Percentiles rank a stretch among this genome's conserved stretches.
These are phyloP conservation scores for Opisthocomus hoazin DNA, from an alignment of 2,113 vertebrate species.

Conservation along the genomic window DNA sequence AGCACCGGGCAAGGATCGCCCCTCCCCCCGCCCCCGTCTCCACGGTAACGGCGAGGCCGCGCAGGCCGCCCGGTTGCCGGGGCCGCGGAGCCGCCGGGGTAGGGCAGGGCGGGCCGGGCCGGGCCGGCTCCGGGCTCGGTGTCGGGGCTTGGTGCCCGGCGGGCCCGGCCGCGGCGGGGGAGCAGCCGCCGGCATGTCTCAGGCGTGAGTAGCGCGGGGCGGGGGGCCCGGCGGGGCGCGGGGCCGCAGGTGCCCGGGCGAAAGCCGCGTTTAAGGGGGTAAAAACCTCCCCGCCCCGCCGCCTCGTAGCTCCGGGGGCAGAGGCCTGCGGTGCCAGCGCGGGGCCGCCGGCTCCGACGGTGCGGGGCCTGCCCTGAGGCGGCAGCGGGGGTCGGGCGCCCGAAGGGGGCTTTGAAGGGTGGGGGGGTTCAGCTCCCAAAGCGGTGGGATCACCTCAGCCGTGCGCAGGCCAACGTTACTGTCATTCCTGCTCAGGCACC, in stretches of 20 bases:
- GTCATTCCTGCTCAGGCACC: rapidly evolving
- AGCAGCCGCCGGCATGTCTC: constrained; percentile 23
- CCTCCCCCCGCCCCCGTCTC: neutral
- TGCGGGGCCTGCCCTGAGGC: neutral
- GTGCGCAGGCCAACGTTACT: rapidly evolving
- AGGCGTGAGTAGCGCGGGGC: constrained; percentile 47
- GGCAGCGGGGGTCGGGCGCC: neutral
- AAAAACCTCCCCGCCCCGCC: neutral
- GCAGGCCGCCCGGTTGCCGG: neutral
- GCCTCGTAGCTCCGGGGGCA: neutral
- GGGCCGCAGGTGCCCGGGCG: neutral
- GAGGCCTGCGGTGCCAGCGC: neutral
- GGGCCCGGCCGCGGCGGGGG: neutral
- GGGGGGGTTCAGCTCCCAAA: too few species aligned
- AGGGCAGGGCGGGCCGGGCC: neutral
- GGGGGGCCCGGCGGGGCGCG: neutral
- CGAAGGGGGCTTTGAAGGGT: neutral
- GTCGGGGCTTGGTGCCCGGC: too few species aligned
- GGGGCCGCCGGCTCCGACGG: neutral
- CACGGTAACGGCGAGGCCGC: neutral
- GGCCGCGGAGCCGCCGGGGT: neutral
- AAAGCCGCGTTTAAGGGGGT: neutral
- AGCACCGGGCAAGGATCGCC: neutral
- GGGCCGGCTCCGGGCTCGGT: neutral
- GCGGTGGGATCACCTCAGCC: rapidly evolving